Percentiles rank a stretch among this genome's conserved stretches.
Conservation (phyloP, 2,113 vertebrate species). For the Otus sunia region DNA sequence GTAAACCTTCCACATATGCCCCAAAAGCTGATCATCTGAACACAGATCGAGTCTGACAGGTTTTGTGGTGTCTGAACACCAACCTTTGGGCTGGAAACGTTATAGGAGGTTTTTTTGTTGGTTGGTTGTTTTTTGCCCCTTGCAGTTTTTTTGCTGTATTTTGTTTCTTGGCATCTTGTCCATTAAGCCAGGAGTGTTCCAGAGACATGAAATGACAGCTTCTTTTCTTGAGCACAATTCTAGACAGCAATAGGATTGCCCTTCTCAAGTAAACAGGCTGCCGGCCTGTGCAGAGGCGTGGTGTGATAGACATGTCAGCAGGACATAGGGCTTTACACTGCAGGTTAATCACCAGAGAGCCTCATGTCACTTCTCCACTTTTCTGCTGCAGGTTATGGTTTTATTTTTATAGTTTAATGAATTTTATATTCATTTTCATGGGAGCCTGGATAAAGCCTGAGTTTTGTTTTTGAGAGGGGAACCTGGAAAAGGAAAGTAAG, state of each 20-base stretch:
- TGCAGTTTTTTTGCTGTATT: conserved; percentile 32
- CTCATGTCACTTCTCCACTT: conserved; percentile 24
- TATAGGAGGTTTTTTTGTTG: neutral
- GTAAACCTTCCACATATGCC: neutral
- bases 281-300: neutral
- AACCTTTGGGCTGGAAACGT: conserved; percentile 23
- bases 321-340: conserved; percentile 18
- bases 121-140: neutral
- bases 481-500: neutral
- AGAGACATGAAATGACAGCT: conserved; percentile 40
- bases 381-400: conserved; percentile 8
- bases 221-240: neutral
- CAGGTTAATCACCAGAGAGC: conserved; percentile 44
- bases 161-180: conserved; percentile 49
- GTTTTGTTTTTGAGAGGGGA: neutral
- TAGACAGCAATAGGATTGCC: conserved; percentile 25
- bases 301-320: conserved; percentile 12
- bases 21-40: neutral
- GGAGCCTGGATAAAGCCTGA: neutral
- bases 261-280: conserved; percentile 17
- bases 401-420: neutral
- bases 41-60: neutral
- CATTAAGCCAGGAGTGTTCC: conserved; percentile 41
- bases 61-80: conserved; percentile 36
- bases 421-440: conserved; percentile 22